These are phyloP conservation scores for Anorthoa munda DNA, from an alignment of 2,888 invertebrate species.

Conservation along the genomic window DNA sequence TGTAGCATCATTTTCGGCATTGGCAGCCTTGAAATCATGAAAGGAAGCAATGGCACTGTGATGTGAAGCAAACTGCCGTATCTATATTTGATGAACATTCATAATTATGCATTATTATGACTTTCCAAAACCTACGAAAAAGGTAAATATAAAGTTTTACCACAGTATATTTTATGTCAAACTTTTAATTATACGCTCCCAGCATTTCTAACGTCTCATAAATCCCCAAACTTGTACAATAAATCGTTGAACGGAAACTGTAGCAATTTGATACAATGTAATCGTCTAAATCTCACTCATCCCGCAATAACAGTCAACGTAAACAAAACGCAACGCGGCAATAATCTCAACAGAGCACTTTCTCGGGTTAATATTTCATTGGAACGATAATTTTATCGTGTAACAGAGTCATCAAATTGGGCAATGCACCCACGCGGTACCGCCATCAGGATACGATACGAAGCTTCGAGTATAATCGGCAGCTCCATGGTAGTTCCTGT, in stretches of 20 bases:
- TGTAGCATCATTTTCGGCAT: neutral
- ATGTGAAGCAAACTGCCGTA: neutral
- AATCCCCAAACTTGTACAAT: constrained; percentile 29
- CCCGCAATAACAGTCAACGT: constrained; percentile 30
- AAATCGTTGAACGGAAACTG: constrained; percentile 39
- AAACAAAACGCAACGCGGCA: constrained; percentile 26
- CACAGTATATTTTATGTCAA: neutral
- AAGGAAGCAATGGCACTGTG: too few relatives aligned
- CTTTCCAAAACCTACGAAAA: neutral
- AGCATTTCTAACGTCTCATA: constrained; percentile 13
- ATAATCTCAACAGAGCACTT: constrained; percentile 28
- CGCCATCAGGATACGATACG: constrained; percentile 57
- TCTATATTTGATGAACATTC: too few relatives aligned
- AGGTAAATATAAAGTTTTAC: neutral
- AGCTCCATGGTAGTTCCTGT: constrained; percentile 56
- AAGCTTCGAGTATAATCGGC: constrained; percentile 28
- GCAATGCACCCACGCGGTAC: constrained; percentile 49
- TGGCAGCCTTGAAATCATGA: neutral
- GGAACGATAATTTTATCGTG: constrained; percentile 43
- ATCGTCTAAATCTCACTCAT: constrained; percentile 25
- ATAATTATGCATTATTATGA: neutral
- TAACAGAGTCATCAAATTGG: constrained; percentile 52
- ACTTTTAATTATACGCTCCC: neutral
- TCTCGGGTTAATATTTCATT: constrained; percentile 40
- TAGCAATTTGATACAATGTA: constrained; percentile 28